Conservation (phyloP, 2,888 invertebrate genomes). For the Brenthis hecate region DNA sequence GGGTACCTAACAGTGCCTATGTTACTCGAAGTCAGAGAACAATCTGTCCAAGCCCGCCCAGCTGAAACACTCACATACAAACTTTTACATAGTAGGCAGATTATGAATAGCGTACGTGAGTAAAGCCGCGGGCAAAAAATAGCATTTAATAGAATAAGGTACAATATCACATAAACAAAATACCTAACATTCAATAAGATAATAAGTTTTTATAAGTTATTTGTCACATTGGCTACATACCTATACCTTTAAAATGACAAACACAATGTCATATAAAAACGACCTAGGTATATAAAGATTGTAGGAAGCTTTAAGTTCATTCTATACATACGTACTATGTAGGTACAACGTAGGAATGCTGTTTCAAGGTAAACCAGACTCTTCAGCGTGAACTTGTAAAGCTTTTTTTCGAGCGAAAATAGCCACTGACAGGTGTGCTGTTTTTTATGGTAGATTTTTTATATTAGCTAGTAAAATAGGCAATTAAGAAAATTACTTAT, state of each 20-base stretch:
- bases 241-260: not conserved
- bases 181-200: too few relatives aligned
- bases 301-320: conserved; percentile 26
- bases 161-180: too few relatives aligned
- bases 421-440: conserved; percentile 26
- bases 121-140: too few relatives aligned
- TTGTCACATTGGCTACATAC: not conserved
- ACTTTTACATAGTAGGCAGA: too few relatives aligned
- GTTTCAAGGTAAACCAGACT: conserved; percentile 48
- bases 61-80: too few relatives aligned
- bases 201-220: not conserved
- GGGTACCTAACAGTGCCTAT: too few relatives aligned
- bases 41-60: too few relatives aligned
- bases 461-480: not conserved
- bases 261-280: conserved; percentile 2
- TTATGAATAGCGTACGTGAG: too few relatives aligned
- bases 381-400: conserved; percentile 45
- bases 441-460: not conserved
- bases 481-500: too few relatives aligned
- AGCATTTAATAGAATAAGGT: too few relatives aligned
- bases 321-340: conserved; percentile 2
- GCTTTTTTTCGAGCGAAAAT: conserved; percentile 29
- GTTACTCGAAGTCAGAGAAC: too few relatives aligned
- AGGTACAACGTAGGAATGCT: conserved; percentile 42
- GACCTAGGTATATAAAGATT: not conserved